phyloP scores from a whole-genome alignment of 1,140 invertebrate species.

The Wiebesia pumilae region DNA sequence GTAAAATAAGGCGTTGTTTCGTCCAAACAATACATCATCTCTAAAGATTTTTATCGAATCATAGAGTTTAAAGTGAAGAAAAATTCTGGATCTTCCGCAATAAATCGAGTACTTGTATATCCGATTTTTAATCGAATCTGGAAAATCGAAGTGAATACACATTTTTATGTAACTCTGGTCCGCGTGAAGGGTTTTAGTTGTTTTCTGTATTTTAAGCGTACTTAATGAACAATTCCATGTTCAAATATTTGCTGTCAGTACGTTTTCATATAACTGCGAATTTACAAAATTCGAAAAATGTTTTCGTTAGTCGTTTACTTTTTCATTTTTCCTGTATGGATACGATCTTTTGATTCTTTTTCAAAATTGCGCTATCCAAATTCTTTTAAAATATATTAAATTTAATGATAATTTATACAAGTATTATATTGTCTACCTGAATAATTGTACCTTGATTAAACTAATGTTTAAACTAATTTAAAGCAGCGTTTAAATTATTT shows the following conservation, averaged over 20 bases:
- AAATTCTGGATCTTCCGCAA: background rate
- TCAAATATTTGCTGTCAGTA: background rate
- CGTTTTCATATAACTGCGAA: background rate
- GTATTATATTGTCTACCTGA: no score
- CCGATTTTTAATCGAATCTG: background rate
- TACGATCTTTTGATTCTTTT: background rate
- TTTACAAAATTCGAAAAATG: background rate
- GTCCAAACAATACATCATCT: background rate
- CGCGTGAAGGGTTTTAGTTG: background rate
- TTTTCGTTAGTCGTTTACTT: background rate
- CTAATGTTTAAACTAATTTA: no score
- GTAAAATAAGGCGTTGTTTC: background rate
- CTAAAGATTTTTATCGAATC: no score
- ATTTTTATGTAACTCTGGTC: background rate
- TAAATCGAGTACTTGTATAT: background rate
- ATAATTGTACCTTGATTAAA: no score
- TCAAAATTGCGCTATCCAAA: no score
- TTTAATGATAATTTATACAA: no score
- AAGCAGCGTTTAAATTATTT: no score
- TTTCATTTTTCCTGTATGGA: background rate
- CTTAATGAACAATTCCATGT: background rate
- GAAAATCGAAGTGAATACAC: background rate
- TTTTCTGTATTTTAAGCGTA: background rate
- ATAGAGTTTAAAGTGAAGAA: background rate
- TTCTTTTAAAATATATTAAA: no score